A percentile compares a stretch with the other conserved stretches of the same genome.
Conservation (phyloP, 1,140 invertebrate genomes). For the Platorchestia sp. region DNA sequence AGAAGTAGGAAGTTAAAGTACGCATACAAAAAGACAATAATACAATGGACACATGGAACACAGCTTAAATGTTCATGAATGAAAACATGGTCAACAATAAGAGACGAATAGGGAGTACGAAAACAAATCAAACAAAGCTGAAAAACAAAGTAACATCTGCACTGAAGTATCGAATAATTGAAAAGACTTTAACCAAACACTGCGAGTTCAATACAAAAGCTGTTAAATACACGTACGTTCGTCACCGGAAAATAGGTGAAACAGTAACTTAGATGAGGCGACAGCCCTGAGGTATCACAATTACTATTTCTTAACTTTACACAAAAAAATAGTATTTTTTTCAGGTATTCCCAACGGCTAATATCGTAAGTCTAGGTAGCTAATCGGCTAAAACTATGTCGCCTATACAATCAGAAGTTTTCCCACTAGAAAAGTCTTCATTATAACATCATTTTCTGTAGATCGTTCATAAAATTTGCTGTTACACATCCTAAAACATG, state of each 20-base stretch:
- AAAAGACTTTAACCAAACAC: not conserved
- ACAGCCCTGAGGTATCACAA: conserved; percentile 35
- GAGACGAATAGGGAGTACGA: not conserved
- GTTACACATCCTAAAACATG: too few species aligned
- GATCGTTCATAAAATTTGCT: not conserved
- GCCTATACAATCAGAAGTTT: not conserved
- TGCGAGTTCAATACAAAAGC: not conserved
- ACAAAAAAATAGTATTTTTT: conserved; percentile 12
- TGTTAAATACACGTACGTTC: not conserved
- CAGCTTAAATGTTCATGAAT: not conserved
- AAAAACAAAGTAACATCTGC: not conserved
- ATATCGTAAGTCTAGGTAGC: not conserved
- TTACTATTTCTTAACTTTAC: conserved; percentile 18
- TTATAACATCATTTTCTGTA: not conserved
- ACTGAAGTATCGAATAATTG: not conserved
- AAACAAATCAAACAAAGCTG: not conserved
- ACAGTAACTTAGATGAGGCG: conserved; percentile 20
- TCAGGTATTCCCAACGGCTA: not conserved
- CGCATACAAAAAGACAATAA: not conserved
- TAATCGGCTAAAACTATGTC: not conserved
- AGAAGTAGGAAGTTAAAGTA: not conserved
- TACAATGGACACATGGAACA: not conserved
- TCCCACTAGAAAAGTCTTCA: not conserved
- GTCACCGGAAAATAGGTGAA: not conserved
- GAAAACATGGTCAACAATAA: not conserved